Percentiles rank a stretch among this genome's conserved stretches.
Evolutionary conservation across 2,113 vertebrate genomes (phyloP).

Genomic region (Equus przewalskii): DNA sequence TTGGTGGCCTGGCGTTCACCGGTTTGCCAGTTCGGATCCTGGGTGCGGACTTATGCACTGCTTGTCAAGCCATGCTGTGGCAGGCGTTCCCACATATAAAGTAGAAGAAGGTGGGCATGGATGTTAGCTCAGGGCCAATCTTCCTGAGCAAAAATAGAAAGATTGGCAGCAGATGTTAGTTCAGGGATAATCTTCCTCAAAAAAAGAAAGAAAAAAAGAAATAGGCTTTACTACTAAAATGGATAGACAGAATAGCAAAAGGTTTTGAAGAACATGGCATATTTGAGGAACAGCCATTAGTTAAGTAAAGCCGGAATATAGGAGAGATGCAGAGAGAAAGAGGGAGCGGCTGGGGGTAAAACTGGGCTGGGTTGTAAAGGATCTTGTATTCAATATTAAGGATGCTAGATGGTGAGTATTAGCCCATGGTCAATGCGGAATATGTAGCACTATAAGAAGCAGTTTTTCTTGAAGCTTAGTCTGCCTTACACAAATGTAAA

Average conservation of each 20-base stretch:
- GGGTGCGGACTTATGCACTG: too few relatives aligned
- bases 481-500: background rate
- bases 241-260: background rate
- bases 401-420: background rate
- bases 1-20: too few relatives aligned
- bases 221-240: background rate
- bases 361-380: background rate
- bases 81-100: too few relatives aligned
- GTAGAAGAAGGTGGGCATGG: too few relatives aligned
- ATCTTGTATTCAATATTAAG: background rate
- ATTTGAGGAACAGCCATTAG: background rate
- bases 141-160: too few relatives aligned
- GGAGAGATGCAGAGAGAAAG: background rate
- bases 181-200: too few relatives aligned
- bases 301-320: background rate
- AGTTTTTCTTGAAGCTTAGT: background rate
- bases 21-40: too few relatives aligned
- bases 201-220: background rate
- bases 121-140: too few relatives aligned
- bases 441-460: background rate
- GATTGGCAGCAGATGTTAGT: too few relatives aligned
- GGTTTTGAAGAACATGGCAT: background rate
- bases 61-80: too few relatives aligned
- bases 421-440: too few relatives aligned
- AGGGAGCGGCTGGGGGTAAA: background rate